Evolutionary conservation across 2,113 vertebrate genomes (phyloP).

Genomic region (Caranx melampygus): DNA sequence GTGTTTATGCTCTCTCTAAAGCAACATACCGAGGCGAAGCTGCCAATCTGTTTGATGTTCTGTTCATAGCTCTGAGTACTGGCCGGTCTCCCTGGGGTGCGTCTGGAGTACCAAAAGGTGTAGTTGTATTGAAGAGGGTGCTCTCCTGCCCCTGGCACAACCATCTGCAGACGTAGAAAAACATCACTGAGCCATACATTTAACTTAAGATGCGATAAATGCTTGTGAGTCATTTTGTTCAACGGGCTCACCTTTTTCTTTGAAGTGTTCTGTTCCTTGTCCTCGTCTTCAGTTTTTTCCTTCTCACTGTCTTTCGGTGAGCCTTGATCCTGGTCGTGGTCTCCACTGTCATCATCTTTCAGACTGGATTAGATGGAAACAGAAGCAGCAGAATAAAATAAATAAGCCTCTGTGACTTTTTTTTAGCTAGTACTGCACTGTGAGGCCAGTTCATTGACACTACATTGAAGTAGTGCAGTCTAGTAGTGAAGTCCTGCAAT

Average conservation of each 20-base stretch:
- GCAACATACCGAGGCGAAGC: conserved; percentile 84
- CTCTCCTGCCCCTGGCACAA: conserved; percentile 83
- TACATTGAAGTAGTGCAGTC: not conserved
- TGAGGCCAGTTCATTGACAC: not conserved
- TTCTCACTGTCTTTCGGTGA: conserved; percentile 87
- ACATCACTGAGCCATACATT: not conserved
- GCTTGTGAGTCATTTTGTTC: not conserved
- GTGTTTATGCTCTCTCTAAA: not conserved
- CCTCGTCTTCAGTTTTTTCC: conserved; percentile 84
- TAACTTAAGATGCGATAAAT: not conserved
- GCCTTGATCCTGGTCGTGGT: conserved; percentile 86
- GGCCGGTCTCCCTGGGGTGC: conserved; percentile 86
- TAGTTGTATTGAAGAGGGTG: conserved; percentile 89
- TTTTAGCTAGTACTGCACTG: not conserved
- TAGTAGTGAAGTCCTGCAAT: not conserved
- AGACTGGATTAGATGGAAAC: conserved; percentile 69
- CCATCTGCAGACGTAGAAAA: conserved; percentile 71
- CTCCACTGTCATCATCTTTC: conserved; percentile 88
- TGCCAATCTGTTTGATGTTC: conserved; percentile 89
- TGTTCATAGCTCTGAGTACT: conserved; percentile 89
- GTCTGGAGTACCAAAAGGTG: conserved; percentile 88
- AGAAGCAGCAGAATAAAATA: not conserved
- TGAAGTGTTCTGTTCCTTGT: conserved; percentile 77
- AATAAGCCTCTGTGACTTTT: not conserved
- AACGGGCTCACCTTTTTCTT: conserved; percentile 77